Percentiles rank a stretch among this genome's conserved stretches.
Conservation (phyloP, 2,113 vertebrate genomes). For the Cyanoderma ruficeps region DNA sequence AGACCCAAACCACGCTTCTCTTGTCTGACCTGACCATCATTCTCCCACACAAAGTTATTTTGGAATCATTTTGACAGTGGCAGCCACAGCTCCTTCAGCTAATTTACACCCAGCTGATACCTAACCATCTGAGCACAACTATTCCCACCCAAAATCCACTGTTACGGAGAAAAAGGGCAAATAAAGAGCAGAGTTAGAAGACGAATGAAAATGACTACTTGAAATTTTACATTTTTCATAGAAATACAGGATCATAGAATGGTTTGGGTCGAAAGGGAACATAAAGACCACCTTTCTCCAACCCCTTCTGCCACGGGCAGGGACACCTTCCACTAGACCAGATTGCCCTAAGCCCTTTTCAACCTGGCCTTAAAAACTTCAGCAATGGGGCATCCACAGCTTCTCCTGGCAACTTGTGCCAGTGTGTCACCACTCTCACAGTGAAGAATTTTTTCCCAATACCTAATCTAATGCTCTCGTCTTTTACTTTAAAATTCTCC, state of each 20-base stretch:
- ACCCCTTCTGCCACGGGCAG: background rate
- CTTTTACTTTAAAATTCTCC: background rate
- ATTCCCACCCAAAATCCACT: background rate
- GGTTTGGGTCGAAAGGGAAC: background rate
- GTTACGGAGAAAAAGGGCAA: background rate
- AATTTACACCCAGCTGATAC: background rate
- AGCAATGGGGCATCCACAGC: background rate
- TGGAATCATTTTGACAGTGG: background rate
- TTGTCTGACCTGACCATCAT: background rate
- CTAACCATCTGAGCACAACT: background rate
- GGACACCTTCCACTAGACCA: background rate
- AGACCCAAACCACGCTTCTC: background rate
- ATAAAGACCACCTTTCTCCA: background rate
- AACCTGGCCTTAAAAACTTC: background rate
- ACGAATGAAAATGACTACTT: background rate
- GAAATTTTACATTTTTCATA: background rate
- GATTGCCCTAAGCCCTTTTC: background rate
- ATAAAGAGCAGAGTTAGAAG: background rate
- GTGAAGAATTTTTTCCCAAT: background rate
- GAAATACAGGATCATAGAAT: background rate
- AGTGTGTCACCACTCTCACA: background rate
- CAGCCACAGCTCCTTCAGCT: constrained; percentile 17
- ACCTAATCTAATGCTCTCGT: background rate
- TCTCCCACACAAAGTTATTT: constrained; percentile 18
- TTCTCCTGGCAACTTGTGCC: background rate